Base-by-base conservation (phyloP, 2,888 invertebrate species). In the Standfussiana lucernea region DNA sequence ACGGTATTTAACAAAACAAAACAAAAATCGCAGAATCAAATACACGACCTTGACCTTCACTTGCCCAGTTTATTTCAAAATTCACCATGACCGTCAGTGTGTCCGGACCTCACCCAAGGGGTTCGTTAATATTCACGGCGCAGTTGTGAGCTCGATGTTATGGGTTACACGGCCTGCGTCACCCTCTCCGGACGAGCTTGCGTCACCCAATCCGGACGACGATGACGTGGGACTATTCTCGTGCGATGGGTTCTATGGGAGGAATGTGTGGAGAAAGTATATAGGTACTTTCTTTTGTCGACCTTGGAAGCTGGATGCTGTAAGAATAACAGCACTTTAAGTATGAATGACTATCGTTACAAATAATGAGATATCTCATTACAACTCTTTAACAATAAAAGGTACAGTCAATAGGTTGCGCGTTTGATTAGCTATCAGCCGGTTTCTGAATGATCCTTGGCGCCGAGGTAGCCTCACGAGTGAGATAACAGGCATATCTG, bases 81-180 rank as follows among this genome's bases (percentile, higher is more conserved):
- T 62, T 61, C 28, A 28, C 59, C 37, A 37, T 40, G 53, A 50
- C 66, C 24, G 53, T n/a, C 42, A 40, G 59, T 72, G 45, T 74
- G 56, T 66, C 66, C 56, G 40, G 68, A 68, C 68, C 76, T 74
- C 42, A 74, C 56, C 37, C 37, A 69, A 78, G 53, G 68, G 50
- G 69, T 76, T 88, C 78, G 82, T 92, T 92, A 85, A 89, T 91
- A 92, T 92, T 90, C 90, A 85, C 73, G 45, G 59, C 68, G 82
- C 47, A 72, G 71, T 72, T 59, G 73, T 74, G 77, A 77, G 77
- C 84, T 88, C 86, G 83, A 83, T 87, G 81, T 84, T 81, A 72
- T 10, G 32, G 32, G 59, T 61, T 61, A 40, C 64, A 76, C 81
- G 86, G 74, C 88, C 90, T 86, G 83, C 86, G 82, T 83, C 84